A percentile compares a stretch with the other conserved stretches of the same genome.
phyloP scores from a whole-genome alignment of 2,888 invertebrate species.

The Clitarchus hookeri region DNA sequence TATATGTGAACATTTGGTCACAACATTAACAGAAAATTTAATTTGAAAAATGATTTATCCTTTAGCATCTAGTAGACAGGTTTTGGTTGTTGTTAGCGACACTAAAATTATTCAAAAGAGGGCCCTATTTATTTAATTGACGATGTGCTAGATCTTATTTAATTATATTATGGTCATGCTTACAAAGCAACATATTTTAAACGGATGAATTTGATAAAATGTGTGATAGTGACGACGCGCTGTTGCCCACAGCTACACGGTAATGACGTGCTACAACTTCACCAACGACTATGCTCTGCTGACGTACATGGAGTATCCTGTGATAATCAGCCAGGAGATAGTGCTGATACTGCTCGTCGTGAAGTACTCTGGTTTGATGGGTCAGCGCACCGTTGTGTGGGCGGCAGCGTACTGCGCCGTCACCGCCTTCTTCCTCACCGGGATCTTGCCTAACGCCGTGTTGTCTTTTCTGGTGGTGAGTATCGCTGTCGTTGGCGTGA shows the following conservation, averaged over 20 bases:
- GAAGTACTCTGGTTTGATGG: constrained; percentile 66
- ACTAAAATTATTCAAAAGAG: no score
- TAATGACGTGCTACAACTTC: constrained; percentile 80
- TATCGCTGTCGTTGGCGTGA: constrained; percentile 43
- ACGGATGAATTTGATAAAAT: no score
- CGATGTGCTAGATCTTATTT: no score
- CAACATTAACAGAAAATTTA: no score
- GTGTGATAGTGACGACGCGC: no score
- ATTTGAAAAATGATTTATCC: no score
- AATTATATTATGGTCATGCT: no score
- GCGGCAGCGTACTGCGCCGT: constrained; percentile 55
- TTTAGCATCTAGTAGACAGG: no score
- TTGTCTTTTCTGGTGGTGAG: constrained; percentile 69
- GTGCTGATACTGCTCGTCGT: constrained; percentile 72
- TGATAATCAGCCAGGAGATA: constrained; percentile 76
- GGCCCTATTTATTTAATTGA: no score
- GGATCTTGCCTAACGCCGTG: constrained; percentile 56
- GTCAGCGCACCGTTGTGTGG: constrained; percentile 51
- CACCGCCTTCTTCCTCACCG: constrained; percentile 57
- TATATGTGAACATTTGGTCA: no score
- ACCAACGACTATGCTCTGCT: constrained; percentile 72
- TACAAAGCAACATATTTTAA: no score
- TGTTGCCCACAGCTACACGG: constrained; percentile 69
- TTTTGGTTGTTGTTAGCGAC: no score
- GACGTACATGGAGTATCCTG: constrained; percentile 84